These are phyloP conservation scores for Tipula unca DNA, from an alignment of 2,888 invertebrate genomes.

Conservation along the genomic window DNA sequence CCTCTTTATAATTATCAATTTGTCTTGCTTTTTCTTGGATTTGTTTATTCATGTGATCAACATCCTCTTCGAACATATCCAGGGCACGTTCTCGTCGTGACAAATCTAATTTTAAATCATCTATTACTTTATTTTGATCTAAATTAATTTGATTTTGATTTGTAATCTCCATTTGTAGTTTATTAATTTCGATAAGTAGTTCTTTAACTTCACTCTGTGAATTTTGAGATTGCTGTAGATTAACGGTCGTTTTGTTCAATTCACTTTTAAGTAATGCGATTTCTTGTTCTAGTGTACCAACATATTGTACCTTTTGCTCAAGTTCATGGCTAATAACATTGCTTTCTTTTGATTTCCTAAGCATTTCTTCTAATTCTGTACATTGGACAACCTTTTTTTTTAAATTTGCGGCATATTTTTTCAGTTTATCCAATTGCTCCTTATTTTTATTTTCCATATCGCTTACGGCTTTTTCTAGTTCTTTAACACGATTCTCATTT, in stretches of 20 bases:
- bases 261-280: not conserved
- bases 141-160: not conserved
- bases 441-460: conserved; percentile 54
- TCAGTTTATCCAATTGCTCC: conserved; percentile 65
- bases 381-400: conserved; percentile 62
- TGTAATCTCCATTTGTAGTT: not conserved
- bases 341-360: not conserved
- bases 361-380: conserved; percentile 55
- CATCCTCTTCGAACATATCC: conserved; percentile 24
- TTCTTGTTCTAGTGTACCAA: not conserved
- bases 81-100: conserved; percentile 3
- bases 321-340: not conserved
- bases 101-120: not conserved
- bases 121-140: not conserved
- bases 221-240: not conserved
- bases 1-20: conserved; percentile 14
- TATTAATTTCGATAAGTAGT: not conserved
- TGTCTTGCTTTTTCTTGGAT: not conserved
- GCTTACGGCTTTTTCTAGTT: conserved; percentile 37
- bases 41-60: conserved; percentile 22
- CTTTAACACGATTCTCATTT: conserved; percentile 33
- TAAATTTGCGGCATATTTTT: conserved; percentile 65
- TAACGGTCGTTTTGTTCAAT: not conserved
- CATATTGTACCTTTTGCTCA: not conserved
- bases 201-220: not conserved